These are phyloP conservation scores for Pseudomyrmex cubaensis DNA, from an alignment of 1,140 invertebrate genomes.

Conservation along the genomic window DNA sequence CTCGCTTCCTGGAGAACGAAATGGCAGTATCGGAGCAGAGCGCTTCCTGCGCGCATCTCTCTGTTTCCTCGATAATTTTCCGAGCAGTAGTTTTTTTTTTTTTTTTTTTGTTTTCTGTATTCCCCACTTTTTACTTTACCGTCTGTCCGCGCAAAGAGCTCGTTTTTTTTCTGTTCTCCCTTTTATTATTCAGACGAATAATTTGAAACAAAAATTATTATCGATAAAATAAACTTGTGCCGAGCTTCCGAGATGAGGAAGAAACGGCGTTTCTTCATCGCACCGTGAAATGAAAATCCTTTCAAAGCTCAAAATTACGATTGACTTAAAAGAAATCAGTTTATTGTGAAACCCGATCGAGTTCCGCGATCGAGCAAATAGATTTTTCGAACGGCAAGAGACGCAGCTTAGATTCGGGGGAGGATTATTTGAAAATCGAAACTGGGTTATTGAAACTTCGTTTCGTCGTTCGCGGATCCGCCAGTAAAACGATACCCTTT, in stretches of 20 bases:
- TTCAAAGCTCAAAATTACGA: constrained; percentile 23
- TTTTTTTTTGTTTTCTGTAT: too few species aligned
- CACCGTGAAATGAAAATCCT: constrained; percentile 34
- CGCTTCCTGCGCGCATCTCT: neutral
- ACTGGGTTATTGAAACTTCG: constrained; percentile 61
- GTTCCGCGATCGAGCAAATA: constrained; percentile 49
- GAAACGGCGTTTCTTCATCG: neutral
- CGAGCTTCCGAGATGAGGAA: neutral
- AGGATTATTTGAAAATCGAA: constrained; percentile 62
- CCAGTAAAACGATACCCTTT: constrained; percentile 57
- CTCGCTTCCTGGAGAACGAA: constrained; percentile 38
- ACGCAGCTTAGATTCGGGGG: constrained; percentile 54
- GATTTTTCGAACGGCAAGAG: constrained; percentile 54
- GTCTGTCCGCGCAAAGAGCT: neutral
- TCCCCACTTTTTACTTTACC: too few species aligned
- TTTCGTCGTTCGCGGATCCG: constrained; percentile 46
- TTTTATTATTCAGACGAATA: constrained; percentile 5
- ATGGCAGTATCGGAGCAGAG: constrained; percentile 12
- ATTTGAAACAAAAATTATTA: constrained; percentile 1
- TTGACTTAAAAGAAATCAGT: constrained; percentile 51
- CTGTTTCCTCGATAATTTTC: constrained; percentile 10
- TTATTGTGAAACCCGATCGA: constrained; percentile 54
- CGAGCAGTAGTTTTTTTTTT: constrained; percentile 3
- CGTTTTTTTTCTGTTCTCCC: neutral
- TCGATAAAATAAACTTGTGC: neutral